A percentile compares a stretch with the other conserved stretches of the same genome.
These are phyloP conservation scores for Ophiothrix spiculata DNA, from an alignment of 35 echinoderm and acorn worm genomes.

Conservation along the genomic window DNA sequence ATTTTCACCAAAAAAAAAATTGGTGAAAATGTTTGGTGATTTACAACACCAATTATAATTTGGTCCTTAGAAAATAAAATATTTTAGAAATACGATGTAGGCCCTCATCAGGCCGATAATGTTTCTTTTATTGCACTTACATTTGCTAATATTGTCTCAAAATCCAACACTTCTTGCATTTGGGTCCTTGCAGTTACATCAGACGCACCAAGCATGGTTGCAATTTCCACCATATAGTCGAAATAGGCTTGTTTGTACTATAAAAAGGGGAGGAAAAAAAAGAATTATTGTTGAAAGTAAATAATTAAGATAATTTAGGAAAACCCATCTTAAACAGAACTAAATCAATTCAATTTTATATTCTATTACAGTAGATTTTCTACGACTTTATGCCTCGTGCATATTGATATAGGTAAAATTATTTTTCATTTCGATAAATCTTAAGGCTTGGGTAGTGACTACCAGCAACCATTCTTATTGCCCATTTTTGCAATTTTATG, in stretches of 20 bases:
- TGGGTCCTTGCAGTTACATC: neutral
- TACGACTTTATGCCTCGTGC: too few species aligned
- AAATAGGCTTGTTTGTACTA: slow-evolving; percentile 35
- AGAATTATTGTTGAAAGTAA: neutral
- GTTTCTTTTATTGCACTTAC: slow-evolving; percentile 37
- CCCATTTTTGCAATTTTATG: too few species aligned
- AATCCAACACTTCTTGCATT: slow-evolving; percentile 48
- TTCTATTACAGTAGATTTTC: neutral
- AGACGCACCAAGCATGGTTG: slow-evolving; percentile 45
- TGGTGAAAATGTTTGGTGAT: too few species aligned
- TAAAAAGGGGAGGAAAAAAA: neutral
- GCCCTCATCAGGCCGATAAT: too few species aligned
- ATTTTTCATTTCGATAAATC: too few species aligned
- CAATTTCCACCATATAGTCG: slow-evolving; percentile 51
- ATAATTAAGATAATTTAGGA: neutral
- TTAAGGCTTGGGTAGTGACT: too few species aligned
- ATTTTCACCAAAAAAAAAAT: too few species aligned
- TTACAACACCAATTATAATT: too few species aligned
- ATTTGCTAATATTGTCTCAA: slow-evolving; percentile 71
- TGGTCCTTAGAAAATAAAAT: too few species aligned
- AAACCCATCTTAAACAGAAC: neutral
- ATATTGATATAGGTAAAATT: too few species aligned
- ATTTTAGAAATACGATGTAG: too few species aligned
- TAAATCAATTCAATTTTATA: neutral
- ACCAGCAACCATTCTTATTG: too few species aligned